phyloP scores from a whole-genome alignment of 2,113 vertebrate species.

The Elaphurus davidianus region DNA sequence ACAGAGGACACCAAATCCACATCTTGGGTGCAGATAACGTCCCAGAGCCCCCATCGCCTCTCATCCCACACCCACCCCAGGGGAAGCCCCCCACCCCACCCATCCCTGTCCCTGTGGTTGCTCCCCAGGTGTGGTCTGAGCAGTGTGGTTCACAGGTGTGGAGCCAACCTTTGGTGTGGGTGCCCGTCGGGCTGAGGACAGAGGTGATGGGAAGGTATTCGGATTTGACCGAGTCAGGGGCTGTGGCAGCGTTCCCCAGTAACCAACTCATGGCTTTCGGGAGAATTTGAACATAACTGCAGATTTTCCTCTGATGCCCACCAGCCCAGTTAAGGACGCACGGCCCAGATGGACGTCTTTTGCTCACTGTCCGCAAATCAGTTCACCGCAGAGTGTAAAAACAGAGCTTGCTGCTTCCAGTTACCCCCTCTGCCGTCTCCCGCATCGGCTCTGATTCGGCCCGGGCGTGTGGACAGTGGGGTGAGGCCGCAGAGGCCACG shows the following conservation, averaged over 20 bases:
- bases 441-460: not conserved
- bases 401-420: not conserved
- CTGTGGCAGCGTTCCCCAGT: not conserved
- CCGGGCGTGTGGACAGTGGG: not conserved
- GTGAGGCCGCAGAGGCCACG: not conserved
- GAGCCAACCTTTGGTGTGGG: not conserved
- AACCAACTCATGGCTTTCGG: not conserved
- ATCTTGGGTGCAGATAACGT: accelerated
- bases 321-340: not conserved
- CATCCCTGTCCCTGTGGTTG: no score
- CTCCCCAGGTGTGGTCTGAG: not conserved
- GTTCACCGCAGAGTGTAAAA: not conserved
- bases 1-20: not conserved
- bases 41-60: not conserved
- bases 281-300: not conserved
- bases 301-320: no score
- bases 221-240: accelerated
- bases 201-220: not conserved
- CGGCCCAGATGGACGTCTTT: accelerated
- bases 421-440: accelerated
- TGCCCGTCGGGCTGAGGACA: accelerated
- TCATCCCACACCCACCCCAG: not conserved
- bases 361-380: accelerated
- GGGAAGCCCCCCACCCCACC: no score
- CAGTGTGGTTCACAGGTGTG: not conserved